Evolutionary conservation across 2,797 vertebrate species (phyloP).

Genomic region (Lophius americanus): DNA sequence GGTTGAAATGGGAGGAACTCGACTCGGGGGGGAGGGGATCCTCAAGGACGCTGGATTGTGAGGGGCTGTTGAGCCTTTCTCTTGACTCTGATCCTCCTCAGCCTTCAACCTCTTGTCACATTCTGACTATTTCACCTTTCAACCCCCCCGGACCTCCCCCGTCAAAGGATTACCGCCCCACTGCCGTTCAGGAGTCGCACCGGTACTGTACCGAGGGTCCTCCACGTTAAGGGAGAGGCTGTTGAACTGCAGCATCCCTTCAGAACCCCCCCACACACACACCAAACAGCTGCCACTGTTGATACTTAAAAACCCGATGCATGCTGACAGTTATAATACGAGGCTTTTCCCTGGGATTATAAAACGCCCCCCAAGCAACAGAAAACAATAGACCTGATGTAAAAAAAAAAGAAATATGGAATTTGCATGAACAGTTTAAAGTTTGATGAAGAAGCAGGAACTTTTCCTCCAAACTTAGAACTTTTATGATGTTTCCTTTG

Average conservation of each 20-base stretch:
- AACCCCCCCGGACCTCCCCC: neutral
- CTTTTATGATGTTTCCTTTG: neutral
- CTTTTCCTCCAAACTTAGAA: neutral
- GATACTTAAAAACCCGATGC: neutral
- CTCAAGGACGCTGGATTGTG: neutral
- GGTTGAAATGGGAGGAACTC: neutral
- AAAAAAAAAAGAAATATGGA: neutral
- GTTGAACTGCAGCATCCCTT: neutral
- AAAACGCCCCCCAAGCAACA: neutral
- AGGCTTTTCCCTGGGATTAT: neutral
- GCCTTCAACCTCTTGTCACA: neutral
- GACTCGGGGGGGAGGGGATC: neutral
- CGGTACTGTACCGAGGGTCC: neutral
- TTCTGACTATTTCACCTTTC: neutral
- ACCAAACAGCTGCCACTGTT: constrained; percentile 10
- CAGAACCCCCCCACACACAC: neutral
- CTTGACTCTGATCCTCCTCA: neutral
- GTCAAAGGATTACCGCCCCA: neutral
- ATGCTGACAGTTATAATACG: neutral
- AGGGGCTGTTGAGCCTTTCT: neutral
- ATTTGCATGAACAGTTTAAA: constrained; percentile 5
- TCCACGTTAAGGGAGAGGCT: neutral
- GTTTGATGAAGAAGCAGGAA: neutral
- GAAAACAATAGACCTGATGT: neutral
- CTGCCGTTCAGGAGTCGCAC: neutral